phyloP scores from a whole-genome alignment of 2,888 invertebrate species.

The Galerucella nymphaeae region DNA sequence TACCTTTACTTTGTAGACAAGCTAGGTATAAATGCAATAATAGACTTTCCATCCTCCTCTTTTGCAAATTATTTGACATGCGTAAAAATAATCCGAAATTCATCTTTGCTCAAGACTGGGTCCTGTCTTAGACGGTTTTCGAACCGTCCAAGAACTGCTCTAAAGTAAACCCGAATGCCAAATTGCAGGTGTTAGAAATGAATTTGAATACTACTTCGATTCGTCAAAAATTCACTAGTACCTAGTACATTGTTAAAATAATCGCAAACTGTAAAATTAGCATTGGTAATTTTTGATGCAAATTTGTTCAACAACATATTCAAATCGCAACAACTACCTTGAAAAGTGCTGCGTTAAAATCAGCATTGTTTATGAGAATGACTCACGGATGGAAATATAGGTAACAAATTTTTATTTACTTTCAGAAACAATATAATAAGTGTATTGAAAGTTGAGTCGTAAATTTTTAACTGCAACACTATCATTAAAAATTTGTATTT shows the following conservation, averaged over 20 bases:
- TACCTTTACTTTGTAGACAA: neutral
- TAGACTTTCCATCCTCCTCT: too few species aligned
- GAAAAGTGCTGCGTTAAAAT: slow-evolving; percentile 5
- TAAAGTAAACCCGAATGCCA: too few species aligned
- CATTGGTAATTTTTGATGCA: slow-evolving; percentile 7
- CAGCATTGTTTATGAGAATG: slow-evolving; percentile 13
- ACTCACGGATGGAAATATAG: slow-evolving; percentile 26
- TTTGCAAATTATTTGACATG: too few species aligned
- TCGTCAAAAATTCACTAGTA: neutral
- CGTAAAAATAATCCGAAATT: too few species aligned
- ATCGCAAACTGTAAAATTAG: slow-evolving; percentile 8
- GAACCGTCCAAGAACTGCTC: too few species aligned
- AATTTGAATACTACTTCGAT: neutral
- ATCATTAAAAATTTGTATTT: neutral
- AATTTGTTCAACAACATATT: slow-evolving; percentile 10
- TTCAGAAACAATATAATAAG: slow-evolving; percentile 15
- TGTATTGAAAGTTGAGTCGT: slow-evolving; percentile 14
- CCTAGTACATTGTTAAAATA: neutral
- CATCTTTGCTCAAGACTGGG: too few species aligned
- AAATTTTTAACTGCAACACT: neutral
- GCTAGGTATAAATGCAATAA: too few species aligned
- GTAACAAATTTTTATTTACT: slow-evolving; percentile 12
- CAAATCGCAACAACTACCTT: slow-evolving; percentile 4
- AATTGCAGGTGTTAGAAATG: too few species aligned
- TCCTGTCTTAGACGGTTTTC: too few species aligned